Evolutionary conservation across 1,140 invertebrate species (phyloP), one percentile per base, ranked within the genome.

Genomic region (Doryteuthis pealeii): DNA sequence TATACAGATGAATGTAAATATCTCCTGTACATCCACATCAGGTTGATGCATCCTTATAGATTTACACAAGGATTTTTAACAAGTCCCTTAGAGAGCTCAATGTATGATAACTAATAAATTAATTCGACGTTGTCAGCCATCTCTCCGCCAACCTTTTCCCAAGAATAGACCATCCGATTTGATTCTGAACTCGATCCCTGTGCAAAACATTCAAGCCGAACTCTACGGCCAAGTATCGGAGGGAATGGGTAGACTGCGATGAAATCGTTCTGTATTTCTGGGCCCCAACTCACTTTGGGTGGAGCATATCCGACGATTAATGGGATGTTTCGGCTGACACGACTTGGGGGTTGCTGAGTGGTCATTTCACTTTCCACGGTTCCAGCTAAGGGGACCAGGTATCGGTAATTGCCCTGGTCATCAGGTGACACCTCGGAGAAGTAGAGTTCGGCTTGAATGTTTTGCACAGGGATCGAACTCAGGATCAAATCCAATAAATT

Each of bases 231-330:
- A 49, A 94, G 95, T 76, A 94, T 89, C 3, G 96, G 95, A n/a
- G 95, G 93, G 87, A 96, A 94, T 0, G 96, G 96, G 80, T 97
- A 98, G 3, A 93, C 92, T 90, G 97, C 97, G 0, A 96, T 96
- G 83, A 99, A 99, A 83, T 95, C 96, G 84, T 96, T 96, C 12
- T 96, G 93, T 84, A 98, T 85, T 6, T 74, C 40, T 1, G 84
- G 84, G 5, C 83, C 83, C 81, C 81, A 84, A 40, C 82, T 78
- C 1, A 77, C 75, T n/a, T 77, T 79, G 18, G 83, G 73, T 54
- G 78, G 78, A 69, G 78, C 78, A 58, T 75, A 75, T 26, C 65
- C 65, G n/a, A 83, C 72, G 31, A 76, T 76, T 1, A 83, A 78
- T 33, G 78, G 76, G 1, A 78, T 80, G 22, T 77, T 77, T 2